These are phyloP conservation scores for Synanthedon vespiformis DNA, from an alignment of 2,888 invertebrate genomes.

Conservation along the genomic window DNA sequence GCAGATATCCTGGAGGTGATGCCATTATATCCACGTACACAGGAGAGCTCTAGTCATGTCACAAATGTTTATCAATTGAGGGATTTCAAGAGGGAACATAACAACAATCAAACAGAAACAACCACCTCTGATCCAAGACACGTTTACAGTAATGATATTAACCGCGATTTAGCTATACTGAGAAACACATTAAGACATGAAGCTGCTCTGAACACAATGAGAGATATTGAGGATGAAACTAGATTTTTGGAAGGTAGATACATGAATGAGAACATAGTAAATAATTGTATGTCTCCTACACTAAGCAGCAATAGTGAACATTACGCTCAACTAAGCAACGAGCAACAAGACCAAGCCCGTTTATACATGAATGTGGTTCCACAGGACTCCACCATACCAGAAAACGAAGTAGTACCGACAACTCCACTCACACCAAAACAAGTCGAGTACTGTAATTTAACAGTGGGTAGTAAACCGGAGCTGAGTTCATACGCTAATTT, in stretches of 20 bases:
- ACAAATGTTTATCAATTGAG: slow-evolving; percentile 69
- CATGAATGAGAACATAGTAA: slow-evolving; percentile 30
- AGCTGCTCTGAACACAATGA: slow-evolving; percentile 41
- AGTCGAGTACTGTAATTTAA: slow-evolving; percentile 52
- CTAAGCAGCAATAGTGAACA: slow-evolving; percentile 58
- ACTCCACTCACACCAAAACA: slow-evolving; percentile 52
- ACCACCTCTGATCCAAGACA: slow-evolving; percentile 29
- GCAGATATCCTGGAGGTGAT: slow-evolving; percentile 68
- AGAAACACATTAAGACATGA: slow-evolving; percentile 47
- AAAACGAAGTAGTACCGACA: slow-evolving; percentile 26
- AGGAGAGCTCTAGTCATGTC: slow-evolving; percentile 44
- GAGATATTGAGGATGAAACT: slow-evolving; percentile 55
- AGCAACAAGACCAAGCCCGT: slow-evolving; percentile 43
- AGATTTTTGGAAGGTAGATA: slow-evolving; percentile 43
- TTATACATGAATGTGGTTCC: slow-evolving; percentile 58
- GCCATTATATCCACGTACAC: slow-evolving; percentile 55
- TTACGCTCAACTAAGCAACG: slow-evolving; percentile 54
- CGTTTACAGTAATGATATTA: slow-evolving; percentile 57
- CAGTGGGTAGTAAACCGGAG: slow-evolving; percentile 35
- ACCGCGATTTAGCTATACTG: slow-evolving; percentile 51
- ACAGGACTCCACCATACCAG: slow-evolving; percentile 27
- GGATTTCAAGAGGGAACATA: slow-evolving; percentile 68
- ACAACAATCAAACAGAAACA: slow-evolving; percentile 50
- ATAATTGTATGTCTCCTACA: slow-evolving; percentile 47
- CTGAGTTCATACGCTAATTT: slow-evolving; percentile 55